A percentile compares a stretch with the other conserved stretches of the same genome.
Conservation (phyloP, 2,888 invertebrate species). For the Podotricha telesiphe region DNA sequence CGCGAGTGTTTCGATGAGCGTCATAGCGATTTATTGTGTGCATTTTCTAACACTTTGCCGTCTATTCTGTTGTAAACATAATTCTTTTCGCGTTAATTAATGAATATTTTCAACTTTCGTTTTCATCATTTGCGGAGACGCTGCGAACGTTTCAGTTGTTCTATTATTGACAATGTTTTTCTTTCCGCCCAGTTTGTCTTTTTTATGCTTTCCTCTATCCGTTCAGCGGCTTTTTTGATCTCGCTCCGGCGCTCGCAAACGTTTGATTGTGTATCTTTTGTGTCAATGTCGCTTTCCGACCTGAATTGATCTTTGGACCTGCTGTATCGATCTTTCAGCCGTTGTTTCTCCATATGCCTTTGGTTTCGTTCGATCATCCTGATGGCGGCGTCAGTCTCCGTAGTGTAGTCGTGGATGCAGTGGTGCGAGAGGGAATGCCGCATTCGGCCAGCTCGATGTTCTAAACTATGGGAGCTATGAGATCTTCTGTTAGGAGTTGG, state of each 20-base stretch:
- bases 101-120: slow-evolving; percentile 79
- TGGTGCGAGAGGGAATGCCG: slow-evolving; percentile 77
- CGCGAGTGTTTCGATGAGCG: slow-evolving; percentile 80
- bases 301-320: slow-evolving; percentile 67
- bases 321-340: slow-evolving; percentile 73
- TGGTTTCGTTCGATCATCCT: slow-evolving; percentile 85
- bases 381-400: slow-evolving; percentile 84
- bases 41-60: slow-evolving; percentile 80
- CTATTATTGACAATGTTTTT: slow-evolving; percentile 76
- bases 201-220: slow-evolving; percentile 77
- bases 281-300: slow-evolving; percentile 71
- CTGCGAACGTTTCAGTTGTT: slow-evolving; percentile 75
- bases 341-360: slow-evolving; percentile 83
- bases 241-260: slow-evolving; percentile 62
- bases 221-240: slow-evolving; percentile 70
- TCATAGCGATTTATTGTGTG: slow-evolving; percentile 80
- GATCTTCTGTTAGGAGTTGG: slow-evolving; percentile 68
- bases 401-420: slow-evolving; percentile 82
- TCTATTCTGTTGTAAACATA: slow-evolving; percentile 76
- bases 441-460: slow-evolving; percentile 71
- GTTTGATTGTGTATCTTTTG: slow-evolving; percentile 57
- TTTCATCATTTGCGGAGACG: slow-evolving; percentile 72
- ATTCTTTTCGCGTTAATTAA: slow-evolving; percentile 74
- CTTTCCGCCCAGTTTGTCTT: slow-evolving; percentile 80
- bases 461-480: slow-evolving; percentile 76